A percentile compares a stretch with the other conserved stretches of the same genome.
Conservation (phyloP, 2,888 invertebrate species). For the Diaperis boleti region DNA sequence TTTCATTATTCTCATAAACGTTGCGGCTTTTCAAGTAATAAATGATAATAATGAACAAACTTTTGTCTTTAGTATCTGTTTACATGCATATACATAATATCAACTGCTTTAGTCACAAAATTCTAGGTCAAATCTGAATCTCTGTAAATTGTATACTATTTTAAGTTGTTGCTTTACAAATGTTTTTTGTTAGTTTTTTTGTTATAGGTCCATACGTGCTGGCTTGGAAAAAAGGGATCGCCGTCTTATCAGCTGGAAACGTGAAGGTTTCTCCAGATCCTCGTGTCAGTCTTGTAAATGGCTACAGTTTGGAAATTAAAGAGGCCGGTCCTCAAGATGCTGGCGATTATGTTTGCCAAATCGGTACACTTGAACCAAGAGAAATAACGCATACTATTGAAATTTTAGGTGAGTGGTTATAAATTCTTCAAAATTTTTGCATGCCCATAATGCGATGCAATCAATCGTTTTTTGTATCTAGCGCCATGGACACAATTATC, state of each 20-base stretch:
- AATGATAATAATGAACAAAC: not conserved
- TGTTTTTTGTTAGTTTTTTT: too few relatives aligned
- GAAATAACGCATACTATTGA: conserved; percentile 77
- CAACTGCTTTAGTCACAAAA: not conserved
- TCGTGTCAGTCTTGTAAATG: conserved; percentile 72
- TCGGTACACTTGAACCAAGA: conserved; percentile 74
- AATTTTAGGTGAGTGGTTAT: conserved; percentile 72
- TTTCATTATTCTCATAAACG: not conserved
- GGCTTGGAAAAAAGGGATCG: conserved; percentile 76
- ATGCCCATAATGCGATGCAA: conserved; percentile 4
- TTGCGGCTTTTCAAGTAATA: not conserved
- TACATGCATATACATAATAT: not conserved
- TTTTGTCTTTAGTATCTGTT: not conserved
- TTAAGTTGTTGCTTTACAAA: too few relatives aligned
- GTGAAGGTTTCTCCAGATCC: conserved; percentile 76
- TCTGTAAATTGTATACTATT: too few relatives aligned
- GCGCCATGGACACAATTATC: too few relatives aligned
- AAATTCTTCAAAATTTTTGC: conserved; percentile 18
- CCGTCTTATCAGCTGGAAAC: conserved; percentile 74
- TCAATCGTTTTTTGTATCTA: too few relatives aligned
- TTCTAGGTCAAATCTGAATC: too few relatives aligned
- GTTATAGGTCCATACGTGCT: conserved; percentile 74
- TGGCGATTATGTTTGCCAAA: conserved; percentile 77
- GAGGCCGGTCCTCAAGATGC: conserved; percentile 75
- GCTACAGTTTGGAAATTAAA: conserved; percentile 75